phyloP scores from a whole-genome alignment of 2,113 vertebrate species.

The Amia ocellicauda region DNA sequence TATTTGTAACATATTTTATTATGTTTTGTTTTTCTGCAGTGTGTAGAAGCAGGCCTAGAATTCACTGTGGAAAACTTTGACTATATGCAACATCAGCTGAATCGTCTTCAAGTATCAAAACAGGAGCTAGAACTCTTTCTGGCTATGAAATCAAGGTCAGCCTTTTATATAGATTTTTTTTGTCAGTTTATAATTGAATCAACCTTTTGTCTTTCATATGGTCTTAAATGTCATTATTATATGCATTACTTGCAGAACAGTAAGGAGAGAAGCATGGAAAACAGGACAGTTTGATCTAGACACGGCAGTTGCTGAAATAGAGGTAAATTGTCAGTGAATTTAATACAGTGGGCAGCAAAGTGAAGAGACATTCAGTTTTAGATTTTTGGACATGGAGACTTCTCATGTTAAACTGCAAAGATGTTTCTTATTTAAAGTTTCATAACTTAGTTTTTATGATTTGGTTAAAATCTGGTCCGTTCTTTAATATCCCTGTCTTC shows the following conservation, averaged over 20 bases:
- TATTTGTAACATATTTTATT: too few relatives aligned
- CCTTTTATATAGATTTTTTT: conserved; percentile 6
- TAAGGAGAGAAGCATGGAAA: conserved; percentile 40
- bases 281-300: conserved; percentile 54
- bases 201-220: too few relatives aligned
- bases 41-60: conserved; percentile 68
- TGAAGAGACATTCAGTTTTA: too few relatives aligned
- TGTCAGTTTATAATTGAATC: too few relatives aligned
- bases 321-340: conserved; percentile 58
- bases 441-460: neutral
- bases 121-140: conserved; percentile 55
- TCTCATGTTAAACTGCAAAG: too few relatives aligned
- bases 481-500: conserved; percentile 25
- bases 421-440: too few relatives aligned
- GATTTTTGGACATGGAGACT: too few relatives aligned
- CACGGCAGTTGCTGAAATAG: conserved; percentile 61
- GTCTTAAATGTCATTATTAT: neutral
- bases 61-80: conserved; percentile 70
- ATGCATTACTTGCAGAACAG: conserved; percentile 46
- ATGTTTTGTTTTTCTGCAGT: conserved; percentile 51
- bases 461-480: neutral
- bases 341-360: too few relatives aligned
- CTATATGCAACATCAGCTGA: conserved; percentile 65
- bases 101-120: conserved; percentile 56
- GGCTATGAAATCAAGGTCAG: conserved; percentile 70